Conservation (phyloP, 2,888 invertebrate genomes). For the Callyntrura sp. region DNA sequence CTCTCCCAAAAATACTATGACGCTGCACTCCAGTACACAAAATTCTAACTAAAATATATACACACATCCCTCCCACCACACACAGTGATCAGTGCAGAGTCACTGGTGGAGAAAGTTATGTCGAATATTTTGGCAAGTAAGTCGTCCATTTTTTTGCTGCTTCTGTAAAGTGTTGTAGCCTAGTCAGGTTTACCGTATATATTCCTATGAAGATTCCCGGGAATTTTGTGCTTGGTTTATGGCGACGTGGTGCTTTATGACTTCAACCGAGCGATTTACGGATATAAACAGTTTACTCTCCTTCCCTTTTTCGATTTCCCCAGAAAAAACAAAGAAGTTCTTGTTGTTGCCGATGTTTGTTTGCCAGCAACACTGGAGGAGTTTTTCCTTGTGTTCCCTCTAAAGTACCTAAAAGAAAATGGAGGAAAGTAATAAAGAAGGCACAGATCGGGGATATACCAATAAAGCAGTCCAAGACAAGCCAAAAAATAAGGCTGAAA, state of each 20-base stretch:
- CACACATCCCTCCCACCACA: neutral
- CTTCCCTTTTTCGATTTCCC: constrained; percentile 15
- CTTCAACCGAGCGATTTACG: constrained; percentile 64
- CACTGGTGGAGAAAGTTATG: constrained; percentile 47
- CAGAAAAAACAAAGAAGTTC: neutral
- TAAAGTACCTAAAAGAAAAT: neutral
- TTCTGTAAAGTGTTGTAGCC: neutral
- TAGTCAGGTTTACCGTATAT: too few species aligned
- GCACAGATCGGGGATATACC: neutral
- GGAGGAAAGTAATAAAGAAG: neutral
- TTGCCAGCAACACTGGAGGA: constrained; percentile 4
- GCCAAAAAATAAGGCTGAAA: too few species aligned
- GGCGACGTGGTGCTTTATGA: constrained; percentile 66
- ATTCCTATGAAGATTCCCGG: too few species aligned
- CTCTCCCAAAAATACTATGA: neutral
- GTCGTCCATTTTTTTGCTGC: neutral
- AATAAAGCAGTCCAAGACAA: neutral
- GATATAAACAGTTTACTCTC: constrained; percentile 57
- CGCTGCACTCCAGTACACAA: neutral
- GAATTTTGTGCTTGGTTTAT: constrained; percentile 20
- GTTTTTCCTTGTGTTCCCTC: neutral
- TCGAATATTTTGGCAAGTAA: constrained; percentile 58
- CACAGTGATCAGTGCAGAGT: neutral
- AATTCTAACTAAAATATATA: neutral
- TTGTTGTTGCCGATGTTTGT: constrained; percentile 21